These are phyloP conservation scores for Syrphus vitripennis DNA, from an alignment of 2,888 invertebrate species.

Conservation along the genomic window DNA sequence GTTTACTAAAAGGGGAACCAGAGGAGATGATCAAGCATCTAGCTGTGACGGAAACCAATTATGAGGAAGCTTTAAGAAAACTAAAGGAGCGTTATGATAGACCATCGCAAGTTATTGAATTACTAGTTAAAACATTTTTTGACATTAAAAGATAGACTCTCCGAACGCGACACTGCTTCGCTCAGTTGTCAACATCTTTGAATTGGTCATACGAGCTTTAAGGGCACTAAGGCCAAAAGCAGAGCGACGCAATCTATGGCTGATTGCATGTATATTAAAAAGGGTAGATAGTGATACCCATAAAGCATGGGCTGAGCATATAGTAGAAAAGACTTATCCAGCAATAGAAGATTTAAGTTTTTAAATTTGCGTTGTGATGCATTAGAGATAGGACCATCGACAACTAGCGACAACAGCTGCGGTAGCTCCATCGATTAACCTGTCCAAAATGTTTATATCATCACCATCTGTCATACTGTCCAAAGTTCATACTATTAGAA, in stretches of 20 bases:
- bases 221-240: neutral
- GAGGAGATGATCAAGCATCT: slow-evolving; percentile 41
- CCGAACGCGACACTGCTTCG: neutral
- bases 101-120: neutral
- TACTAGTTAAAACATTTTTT: neutral
- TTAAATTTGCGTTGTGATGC: slow-evolving; percentile 11
- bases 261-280: neutral
- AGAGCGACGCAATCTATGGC: slow-evolving; percentile 12
- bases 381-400: neutral
- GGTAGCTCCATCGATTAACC: neutral
- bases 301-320: slow-evolving; percentile 21
- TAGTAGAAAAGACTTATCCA: neutral
- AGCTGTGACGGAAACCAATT: slow-evolving; percentile 40
- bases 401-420: neutral
- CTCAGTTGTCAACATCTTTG: neutral
- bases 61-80: slow-evolving; percentile 24
- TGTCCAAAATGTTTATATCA: neutral
- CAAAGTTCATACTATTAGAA: neutral
- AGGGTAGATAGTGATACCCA: slow-evolving; percentile 28
- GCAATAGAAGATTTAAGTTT: neutral
- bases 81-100: neutral
- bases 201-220: neutral
- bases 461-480: neutral
- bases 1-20: slow-evolving; percentile 31
- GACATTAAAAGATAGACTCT: neutral